Conservation (phyloP, 1,140 invertebrate genomes). For the Calycopis cecrops region DNA sequence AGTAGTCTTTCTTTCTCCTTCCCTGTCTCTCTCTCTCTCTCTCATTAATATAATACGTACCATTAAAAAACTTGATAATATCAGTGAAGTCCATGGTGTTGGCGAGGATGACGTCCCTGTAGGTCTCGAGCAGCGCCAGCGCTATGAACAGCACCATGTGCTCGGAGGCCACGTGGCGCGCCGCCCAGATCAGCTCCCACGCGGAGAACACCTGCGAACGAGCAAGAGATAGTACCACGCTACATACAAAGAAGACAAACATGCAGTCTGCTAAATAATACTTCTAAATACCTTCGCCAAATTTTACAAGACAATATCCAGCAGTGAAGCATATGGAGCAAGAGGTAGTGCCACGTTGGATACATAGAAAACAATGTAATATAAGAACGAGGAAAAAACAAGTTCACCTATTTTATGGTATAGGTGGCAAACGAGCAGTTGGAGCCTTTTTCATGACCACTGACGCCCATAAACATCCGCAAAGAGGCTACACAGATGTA, state of each 20-base stretch:
- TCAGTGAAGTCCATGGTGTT: constrained; percentile 98
- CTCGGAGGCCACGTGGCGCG: constrained; percentile 87
- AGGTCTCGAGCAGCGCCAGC: constrained; percentile 92
- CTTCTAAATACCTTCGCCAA: neutral
- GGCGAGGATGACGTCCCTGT: constrained; percentile 94
- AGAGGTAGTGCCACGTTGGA: too few relatives aligned
- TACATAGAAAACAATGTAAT: too few relatives aligned
- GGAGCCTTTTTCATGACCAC: too few relatives aligned
- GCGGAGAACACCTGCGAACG: constrained; percentile 88
- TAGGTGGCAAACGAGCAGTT: too few relatives aligned
- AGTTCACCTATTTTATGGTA: too few relatives aligned
- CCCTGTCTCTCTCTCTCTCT: neutral
- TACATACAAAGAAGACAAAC: neutral
- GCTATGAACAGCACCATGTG: constrained; percentile 96
- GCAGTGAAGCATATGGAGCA: too few relatives aligned
- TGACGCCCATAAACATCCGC: too few relatives aligned
- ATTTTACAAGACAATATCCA: constrained; percentile 1
- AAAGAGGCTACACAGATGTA: too few relatives aligned
- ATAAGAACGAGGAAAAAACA: too few relatives aligned
- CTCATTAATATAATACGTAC: constrained; percentile 71
- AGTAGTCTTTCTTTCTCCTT: too few relatives aligned
- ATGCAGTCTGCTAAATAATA: neutral
- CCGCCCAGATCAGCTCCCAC: constrained; percentile 98
- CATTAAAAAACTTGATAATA: constrained; percentile 98
- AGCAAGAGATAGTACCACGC: neutral